Percentiles rank a stretch among this genome's conserved stretches.
Evolutionary conservation across 1,140 invertebrate species (phyloP).

Genomic region (Lepidurus apus): DNA sequence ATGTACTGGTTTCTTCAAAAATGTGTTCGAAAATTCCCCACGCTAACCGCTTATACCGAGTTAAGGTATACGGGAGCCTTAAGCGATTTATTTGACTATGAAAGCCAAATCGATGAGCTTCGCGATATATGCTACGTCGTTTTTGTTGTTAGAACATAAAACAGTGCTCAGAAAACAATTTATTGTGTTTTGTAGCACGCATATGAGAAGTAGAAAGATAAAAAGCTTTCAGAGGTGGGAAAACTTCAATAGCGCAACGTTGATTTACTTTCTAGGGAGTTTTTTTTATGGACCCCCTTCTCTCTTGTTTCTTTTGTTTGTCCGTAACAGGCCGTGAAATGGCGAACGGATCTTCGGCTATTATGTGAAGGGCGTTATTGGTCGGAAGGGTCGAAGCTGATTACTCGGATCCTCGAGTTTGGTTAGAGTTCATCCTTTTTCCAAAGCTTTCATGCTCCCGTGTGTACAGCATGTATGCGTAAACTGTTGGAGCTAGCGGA

Average conservation of each 20-base stretch:
- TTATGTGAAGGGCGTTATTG: slow-evolving; percentile 1
- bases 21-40: no score
- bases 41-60: no score
- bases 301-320: not conserved
- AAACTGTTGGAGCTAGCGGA: not conserved
- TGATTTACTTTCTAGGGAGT: not conserved
- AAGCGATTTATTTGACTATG: not conserved
- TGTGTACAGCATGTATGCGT: not conserved
- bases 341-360: slow-evolving; percentile 13
- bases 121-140: not conserved
- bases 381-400: not conserved
- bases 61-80: no score
- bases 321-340: not conserved
- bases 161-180: no score
- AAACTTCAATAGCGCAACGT: not conserved
- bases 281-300: not conserved
- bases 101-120: not conserved
- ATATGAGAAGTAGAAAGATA: no score
- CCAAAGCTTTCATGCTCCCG: not conserved
- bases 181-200: no score
- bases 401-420: slow-evolving; percentile 2
- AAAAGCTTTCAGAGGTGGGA: no score
- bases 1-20: no score
- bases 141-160: not conserved
- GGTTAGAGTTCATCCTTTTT: not conserved